phyloP scores from a whole-genome alignment of 2,888 invertebrate species.

The Margaritifera margaritifera region DNA sequence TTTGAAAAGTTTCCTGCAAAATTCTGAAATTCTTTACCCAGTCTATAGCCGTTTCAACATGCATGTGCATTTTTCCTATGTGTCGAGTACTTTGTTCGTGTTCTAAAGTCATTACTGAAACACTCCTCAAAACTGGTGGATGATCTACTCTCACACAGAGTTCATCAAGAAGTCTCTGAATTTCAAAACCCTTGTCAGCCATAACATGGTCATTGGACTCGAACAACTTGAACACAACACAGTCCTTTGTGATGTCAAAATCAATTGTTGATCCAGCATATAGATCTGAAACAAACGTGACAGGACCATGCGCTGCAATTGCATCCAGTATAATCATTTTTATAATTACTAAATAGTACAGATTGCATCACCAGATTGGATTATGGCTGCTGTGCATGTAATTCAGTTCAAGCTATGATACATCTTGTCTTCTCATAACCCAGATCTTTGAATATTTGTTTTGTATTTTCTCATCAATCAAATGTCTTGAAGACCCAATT shows the following conservation, averaged over 20 bases:
- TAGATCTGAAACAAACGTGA: slow-evolving; percentile 4
- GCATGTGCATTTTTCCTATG: neutral
- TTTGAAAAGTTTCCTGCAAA: slow-evolving; percentile 10
- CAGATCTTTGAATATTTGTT: neutral
- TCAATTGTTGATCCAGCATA: slow-evolving; percentile 9
- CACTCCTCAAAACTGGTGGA: neutral
- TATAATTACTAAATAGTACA: slow-evolving; percentile 7
- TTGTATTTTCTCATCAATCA: neutral
- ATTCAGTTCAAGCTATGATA: slow-evolving; percentile 6
- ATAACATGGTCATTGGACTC: neutral
- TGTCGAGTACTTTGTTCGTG: neutral
- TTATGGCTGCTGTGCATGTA: slow-evolving; percentile 9
- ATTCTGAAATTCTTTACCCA: slow-evolving; percentile 22
- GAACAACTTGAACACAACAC: slow-evolving; percentile 1
- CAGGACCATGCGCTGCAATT: slow-evolving; percentile 1
- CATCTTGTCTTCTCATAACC: slow-evolving; percentile 2
- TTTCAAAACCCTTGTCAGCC: slow-evolving; percentile 5
- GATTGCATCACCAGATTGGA: slow-evolving; percentile 4
- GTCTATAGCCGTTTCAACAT: slow-evolving; percentile 19
- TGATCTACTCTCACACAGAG: neutral
- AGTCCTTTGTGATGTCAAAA: slow-evolving; percentile 8
- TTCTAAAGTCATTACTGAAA: neutral
- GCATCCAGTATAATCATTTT: slow-evolving; percentile 7
- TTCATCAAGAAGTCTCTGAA: neutral
- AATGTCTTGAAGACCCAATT: neutral